Conservation (phyloP, 1,140 invertebrate species). For the silkworm (Bombyx mori) region DNA sequence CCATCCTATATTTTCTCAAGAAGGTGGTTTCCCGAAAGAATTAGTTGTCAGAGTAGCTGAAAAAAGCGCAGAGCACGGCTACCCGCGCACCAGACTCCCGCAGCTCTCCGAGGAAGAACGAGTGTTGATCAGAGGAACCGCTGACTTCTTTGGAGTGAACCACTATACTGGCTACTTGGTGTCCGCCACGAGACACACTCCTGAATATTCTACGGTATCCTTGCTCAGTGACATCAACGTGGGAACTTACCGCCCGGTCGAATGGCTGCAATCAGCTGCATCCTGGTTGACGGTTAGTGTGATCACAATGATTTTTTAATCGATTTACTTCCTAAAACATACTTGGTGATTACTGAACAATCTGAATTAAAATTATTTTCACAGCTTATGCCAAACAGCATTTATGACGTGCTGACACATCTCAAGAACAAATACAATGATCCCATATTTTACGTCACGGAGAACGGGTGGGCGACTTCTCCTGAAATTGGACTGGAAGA, state of each 20-base stretch:
- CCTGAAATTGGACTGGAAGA: constrained; percentile 64
- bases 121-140: constrained; percentile 69
- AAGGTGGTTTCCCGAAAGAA: constrained; percentile 75
- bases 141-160: constrained; percentile 78
- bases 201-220: constrained; percentile 20
- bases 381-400: too few species aligned
- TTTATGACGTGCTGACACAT: not conserved
- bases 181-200: constrained; percentile 19
- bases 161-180: constrained; percentile 67
- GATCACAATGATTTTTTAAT: not conserved
- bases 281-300: constrained; percentile 24
- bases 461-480: constrained; percentile 69
- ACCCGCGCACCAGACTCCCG: constrained; percentile 64
- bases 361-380: too few species aligned
- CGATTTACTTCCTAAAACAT: too few species aligned
- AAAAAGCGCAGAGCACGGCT: constrained; percentile 69
- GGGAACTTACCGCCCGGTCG: constrained; percentile 3
- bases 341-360: constrained; percentile 5
- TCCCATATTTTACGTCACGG: constrained; percentile 71
- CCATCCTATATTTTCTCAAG: constrained; percentile 72
- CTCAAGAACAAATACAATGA: constrained; percentile 53
- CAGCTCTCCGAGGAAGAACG: constrained; percentile 68
- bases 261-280: constrained; percentile 21
- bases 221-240: constrained; percentile 25
- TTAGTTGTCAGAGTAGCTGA: constrained; percentile 69